Conservation (phyloP, 2,113 vertebrate genomes). For the Epinephelus fuscoguttatus region DNA sequence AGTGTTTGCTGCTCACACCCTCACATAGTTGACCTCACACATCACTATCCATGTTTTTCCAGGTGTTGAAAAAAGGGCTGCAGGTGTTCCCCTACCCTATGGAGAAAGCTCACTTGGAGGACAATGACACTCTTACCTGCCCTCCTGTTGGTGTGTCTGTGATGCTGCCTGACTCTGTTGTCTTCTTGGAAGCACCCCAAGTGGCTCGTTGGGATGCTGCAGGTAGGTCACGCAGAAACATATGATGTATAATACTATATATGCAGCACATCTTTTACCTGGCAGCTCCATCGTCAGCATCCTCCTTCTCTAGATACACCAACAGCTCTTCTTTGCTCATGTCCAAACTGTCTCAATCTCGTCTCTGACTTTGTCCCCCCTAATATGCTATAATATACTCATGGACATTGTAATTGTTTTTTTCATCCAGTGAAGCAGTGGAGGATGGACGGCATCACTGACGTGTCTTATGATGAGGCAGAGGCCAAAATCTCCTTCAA, state of each 20-base stretch:
- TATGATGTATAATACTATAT: no score
- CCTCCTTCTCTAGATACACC: no score
- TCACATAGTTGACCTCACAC: no score
- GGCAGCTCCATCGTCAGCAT: no score
- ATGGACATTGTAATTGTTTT: not conserved
- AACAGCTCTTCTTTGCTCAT: no score
- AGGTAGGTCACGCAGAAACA: constrained; percentile 74
- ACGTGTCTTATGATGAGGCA: constrained; percentile 59
- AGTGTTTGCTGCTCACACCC: not conserved
- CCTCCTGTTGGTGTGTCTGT: constrained; percentile 83
- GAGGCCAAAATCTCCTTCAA: constrained; percentile 83
- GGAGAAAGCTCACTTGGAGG: constrained; percentile 54
- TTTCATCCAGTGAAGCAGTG: constrained; percentile 84
- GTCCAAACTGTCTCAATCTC: no score
- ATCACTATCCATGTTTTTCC: not conserved
- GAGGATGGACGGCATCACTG: constrained; percentile 87
- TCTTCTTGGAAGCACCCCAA: constrained; percentile 88
- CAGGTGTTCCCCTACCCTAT: constrained; percentile 81
- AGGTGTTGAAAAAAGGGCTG: constrained; percentile 86
- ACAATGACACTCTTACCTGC: constrained; percentile 26
- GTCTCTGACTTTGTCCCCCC: no score
- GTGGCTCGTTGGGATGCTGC: constrained; percentile 89
- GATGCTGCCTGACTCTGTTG: constrained; percentile 75
- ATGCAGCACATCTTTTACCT: no score
- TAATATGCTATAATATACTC: not conserved